phyloP scores from a whole-genome alignment of 2,797 vertebrate species.

The Coracias cyanogaster region DNA sequence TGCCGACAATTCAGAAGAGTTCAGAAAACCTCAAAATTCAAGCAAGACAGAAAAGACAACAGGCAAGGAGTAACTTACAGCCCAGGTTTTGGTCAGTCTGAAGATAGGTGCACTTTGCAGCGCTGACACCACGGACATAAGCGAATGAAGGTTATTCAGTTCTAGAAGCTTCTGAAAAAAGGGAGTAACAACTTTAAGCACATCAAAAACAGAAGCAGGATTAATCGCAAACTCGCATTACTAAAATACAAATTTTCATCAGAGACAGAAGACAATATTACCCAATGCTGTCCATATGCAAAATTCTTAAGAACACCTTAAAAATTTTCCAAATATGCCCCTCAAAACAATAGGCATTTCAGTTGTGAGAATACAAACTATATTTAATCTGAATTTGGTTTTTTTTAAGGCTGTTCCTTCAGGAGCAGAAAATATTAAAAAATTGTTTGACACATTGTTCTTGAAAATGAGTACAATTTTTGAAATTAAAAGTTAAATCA shows the following conservation, averaged over 20 bases:
- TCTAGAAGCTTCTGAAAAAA: conserved; percentile 91
- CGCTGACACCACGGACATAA: conserved; percentile 95
- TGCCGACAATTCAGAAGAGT: neutral
- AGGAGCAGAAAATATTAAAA: neutral
- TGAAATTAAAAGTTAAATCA: neutral
- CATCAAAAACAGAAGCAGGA: neutral
- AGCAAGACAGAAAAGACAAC: neutral
- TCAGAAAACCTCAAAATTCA: neutral
- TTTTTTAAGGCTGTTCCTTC: neutral
- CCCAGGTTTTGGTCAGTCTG: conserved; percentile 96
- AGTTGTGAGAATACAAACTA: neutral
- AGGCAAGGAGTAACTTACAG: conserved; percentile 83
- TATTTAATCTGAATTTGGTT: neutral
- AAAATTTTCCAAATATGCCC: neutral
- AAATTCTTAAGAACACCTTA: conserved; percentile 25
- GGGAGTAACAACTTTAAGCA: neutral
- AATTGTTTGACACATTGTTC: neutral
- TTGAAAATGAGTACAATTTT: neutral
- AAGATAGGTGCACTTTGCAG: conserved; percentile 96
- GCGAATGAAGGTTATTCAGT: conserved; percentile 94
- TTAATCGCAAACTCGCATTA: neutral
- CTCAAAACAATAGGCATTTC: neutral
- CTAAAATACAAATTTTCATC: neutral
- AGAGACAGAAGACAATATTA: neutral
- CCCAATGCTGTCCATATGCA: neutral